Evolutionary conservation across 2,888 invertebrate genomes (phyloP).

Genomic region (Pseudococcus viburni): DNA sequence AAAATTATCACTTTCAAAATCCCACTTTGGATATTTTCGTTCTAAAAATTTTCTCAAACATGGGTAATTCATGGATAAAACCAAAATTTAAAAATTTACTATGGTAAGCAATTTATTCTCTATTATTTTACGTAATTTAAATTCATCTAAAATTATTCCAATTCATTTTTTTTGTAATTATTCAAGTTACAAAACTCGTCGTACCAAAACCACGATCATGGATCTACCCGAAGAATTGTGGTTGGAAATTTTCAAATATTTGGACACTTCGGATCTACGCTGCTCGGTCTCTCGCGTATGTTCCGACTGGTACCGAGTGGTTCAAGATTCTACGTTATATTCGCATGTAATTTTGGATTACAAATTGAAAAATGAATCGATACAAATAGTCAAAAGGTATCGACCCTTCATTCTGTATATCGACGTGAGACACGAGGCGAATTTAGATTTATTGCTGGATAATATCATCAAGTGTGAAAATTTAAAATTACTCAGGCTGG

Average conservation of each 20-base stretch:
- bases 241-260: conserved; percentile 55
- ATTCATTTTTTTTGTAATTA: not conserved
- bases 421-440: conserved; percentile 25
- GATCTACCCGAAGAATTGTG: conserved; percentile 56
- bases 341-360: conserved; percentile 35
- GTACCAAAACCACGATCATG: conserved; percentile 26
- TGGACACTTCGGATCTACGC: conserved; percentile 45
- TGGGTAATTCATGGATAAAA: not conserved
- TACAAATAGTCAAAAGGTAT: not conserved
- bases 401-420: not conserved
- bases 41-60: not conserved
- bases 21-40: not conserved
- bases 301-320: conserved; percentile 42
- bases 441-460: conserved; percentile 32
- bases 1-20: conserved; percentile 29
- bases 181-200: conserved; percentile 1
- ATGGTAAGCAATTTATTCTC: not conserved
- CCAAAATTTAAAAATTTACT: conserved; percentile 33
- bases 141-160: not conserved
- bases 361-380: conserved; percentile 39
- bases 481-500: conserved; percentile 15
- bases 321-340: conserved; percentile 58
- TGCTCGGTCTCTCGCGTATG: conserved; percentile 38
- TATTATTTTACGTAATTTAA: not conserved
- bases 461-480: conserved; percentile 39